Evolutionary conservation across 2,797 vertebrate species (phyloP).

Genomic region (Crenuchus spilurus): DNA sequence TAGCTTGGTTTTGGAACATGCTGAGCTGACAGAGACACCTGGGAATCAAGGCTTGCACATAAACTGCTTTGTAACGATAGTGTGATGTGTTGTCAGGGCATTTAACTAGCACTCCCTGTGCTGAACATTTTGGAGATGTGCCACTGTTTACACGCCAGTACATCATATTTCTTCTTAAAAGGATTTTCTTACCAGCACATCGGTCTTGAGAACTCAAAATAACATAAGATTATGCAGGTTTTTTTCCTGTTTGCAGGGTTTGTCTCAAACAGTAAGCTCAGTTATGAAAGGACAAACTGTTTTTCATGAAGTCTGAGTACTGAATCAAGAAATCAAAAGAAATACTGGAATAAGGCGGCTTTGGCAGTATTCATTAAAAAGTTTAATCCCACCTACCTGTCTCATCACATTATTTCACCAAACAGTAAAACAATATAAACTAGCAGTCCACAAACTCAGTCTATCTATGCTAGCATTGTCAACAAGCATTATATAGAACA

Average conservation of each 20-base stretch:
- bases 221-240: conserved; percentile 18
- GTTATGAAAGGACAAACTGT: conserved; percentile 26
- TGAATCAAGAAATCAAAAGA: conserved; percentile 6
- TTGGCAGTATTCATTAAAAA: not conserved
- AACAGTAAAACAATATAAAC: too few relatives aligned
- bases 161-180: conserved; percentile 27
- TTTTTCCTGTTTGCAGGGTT: conserved; percentile 12
- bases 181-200: conserved; percentile 10
- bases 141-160: conserved; percentile 2
- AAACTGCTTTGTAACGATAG: conserved; percentile 10
- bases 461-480: too few relatives aligned
- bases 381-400: not conserved
- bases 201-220: conserved; percentile 16
- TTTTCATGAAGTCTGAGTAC: conserved; percentile 17
- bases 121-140: not conserved
- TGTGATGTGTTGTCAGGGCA: not conserved
- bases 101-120: not conserved
- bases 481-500: too few relatives aligned
- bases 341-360: not conserved
- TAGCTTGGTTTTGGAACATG: not conserved
- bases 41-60: not conserved
- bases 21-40: conserved; percentile 15
- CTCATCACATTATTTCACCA: too few relatives aligned
- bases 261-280: not conserved
- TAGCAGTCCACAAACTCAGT: too few relatives aligned